Percentiles rank a stretch among this genome's conserved stretches.
phyloP scores from a whole-genome alignment of 2,888 invertebrate genomes.

The Diachrysia chrysitis region DNA sequence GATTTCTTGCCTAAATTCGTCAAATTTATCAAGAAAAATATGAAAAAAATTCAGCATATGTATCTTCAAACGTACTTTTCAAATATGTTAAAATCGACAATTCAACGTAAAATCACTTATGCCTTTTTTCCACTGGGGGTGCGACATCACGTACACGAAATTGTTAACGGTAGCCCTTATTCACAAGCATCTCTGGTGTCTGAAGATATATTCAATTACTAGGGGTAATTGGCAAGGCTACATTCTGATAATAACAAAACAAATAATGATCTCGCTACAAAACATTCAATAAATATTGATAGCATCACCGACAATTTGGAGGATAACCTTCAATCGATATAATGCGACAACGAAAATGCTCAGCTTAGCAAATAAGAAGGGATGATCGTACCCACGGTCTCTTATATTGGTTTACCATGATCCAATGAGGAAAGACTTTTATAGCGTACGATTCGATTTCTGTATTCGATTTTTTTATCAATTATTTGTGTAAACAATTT shows the following conservation, averaged over 20 bases:
- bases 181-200: not conserved
- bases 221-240: too few species aligned
- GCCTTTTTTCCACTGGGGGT: too few species aligned
- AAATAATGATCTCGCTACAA: slow-evolving; percentile 22
- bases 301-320: slow-evolving; percentile 47
- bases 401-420: slow-evolving; percentile 71
- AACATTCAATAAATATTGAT: slow-evolving; percentile 51
- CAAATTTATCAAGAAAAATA: too few species aligned
- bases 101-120: too few species aligned
- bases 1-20: too few species aligned
- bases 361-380: slow-evolving; percentile 62
- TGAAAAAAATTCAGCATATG: too few species aligned
- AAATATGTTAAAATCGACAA: too few species aligned
- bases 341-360: slow-evolving; percentile 57
- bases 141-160: too few species aligned
- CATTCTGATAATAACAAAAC: slow-evolving; percentile 21
- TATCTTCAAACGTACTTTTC: too few species aligned
- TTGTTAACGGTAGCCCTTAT: too few species aligned
- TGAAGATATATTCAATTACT: not conserved
- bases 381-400: slow-evolving; percentile 58
- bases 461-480: not conserved
- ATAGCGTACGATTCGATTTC: slow-evolving; percentile 26
- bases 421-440: slow-evolving; percentile 53
- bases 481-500: not conserved
- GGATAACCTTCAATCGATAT: slow-evolving; percentile 44